phyloP scores from a whole-genome alignment of 2,113 vertebrate genomes.

The Oreotrochilus melanogaster region DNA sequence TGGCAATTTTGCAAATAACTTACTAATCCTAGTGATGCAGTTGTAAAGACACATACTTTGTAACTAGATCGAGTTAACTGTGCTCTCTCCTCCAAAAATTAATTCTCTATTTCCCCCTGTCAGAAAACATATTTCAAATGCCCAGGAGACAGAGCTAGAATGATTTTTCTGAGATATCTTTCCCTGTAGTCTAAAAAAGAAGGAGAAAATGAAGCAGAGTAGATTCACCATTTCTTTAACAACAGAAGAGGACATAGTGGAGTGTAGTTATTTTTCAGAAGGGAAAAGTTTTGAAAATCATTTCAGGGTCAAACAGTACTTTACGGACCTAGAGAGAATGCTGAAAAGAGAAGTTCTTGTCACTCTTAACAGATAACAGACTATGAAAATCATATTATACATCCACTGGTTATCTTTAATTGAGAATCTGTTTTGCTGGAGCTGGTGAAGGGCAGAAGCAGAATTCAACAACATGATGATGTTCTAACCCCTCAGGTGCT shows the following conservation, averaged over 20 bases:
- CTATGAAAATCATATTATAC: constrained; percentile 3
- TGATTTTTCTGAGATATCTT: neutral
- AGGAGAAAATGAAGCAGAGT: neutral
- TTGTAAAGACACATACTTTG: neutral
- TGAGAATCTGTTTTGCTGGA: constrained; percentile 1
- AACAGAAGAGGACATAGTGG: neutral
- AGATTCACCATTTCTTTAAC: neutral
- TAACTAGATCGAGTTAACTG: neutral
- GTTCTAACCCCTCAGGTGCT: neutral
- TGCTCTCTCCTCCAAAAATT: neutral
- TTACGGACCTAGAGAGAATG: neutral
- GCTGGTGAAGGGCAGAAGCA: neutral
- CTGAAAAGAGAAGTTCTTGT: neutral
- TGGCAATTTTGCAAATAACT: neutral
- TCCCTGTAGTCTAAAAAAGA: neutral
- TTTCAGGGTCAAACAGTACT: constrained; percentile 34
- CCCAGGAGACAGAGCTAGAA: neutral
- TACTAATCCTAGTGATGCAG: neutral
- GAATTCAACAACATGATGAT: neutral
- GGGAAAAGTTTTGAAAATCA: neutral
- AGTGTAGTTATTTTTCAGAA: constrained; percentile 6
- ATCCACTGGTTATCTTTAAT: constrained; percentile 7
- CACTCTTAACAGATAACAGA: neutral
- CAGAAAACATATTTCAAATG: neutral
- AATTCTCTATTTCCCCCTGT: neutral